These are phyloP conservation scores for Anoplolepis gracilipes DNA, from an alignment of 1,140 invertebrate species.

Conservation along the genomic window DNA sequence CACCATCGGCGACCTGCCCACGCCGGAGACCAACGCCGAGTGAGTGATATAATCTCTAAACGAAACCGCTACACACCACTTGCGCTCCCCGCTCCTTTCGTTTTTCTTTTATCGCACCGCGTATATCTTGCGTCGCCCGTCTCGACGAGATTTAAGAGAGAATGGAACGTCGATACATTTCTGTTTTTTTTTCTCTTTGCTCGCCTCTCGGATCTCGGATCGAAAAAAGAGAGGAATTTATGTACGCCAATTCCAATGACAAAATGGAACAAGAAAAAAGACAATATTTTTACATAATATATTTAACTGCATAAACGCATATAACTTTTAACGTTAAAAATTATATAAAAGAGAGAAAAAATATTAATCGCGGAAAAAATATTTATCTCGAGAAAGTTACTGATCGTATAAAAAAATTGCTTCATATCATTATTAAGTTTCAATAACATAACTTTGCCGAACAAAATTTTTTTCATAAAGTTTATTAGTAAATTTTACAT, in stretches of 20 bases:
- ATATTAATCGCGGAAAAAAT: neutral
- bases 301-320: neutral
- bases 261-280: neutral
- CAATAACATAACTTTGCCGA: neutral
- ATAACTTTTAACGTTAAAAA: neutral
- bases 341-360: neutral
- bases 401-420: neutral
- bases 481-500: neutral
- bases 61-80: slow-evolving; percentile 7
- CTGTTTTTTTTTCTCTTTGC: no score
- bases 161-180: slow-evolving; percentile 63
- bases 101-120: neutral
- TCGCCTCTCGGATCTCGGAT: neutral
- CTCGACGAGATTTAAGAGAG: slow-evolving; percentile 65
- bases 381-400: slow-evolving; percentile 3
- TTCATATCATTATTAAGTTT: neutral
- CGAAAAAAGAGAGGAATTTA: no score
- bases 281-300: neutral
- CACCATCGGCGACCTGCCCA: slow-evolving; percentile 97
- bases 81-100: slow-evolving; percentile 34
- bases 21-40: slow-evolving; percentile 97
- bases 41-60: slow-evolving; percentile 88
- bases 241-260: neutral
- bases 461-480: slow-evolving; percentile 9
- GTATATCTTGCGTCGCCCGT: neutral